Conservation (phyloP, 1,140 invertebrate species). For the Drosophila repletoides region DNA sequence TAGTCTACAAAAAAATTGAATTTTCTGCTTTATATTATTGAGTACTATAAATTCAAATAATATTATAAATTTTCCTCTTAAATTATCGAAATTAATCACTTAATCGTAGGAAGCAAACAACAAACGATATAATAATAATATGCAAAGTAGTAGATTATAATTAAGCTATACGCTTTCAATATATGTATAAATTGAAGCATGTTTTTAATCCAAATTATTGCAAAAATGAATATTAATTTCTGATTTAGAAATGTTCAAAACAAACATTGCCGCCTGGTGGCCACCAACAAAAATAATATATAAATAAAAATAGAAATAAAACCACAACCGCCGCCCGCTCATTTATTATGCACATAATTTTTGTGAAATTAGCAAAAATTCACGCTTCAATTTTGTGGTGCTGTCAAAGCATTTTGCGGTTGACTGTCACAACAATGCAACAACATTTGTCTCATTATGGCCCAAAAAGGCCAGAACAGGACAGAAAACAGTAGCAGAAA, state of each 20-base stretch:
- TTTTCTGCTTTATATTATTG: too few species aligned
- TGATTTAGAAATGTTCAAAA: slow-evolving; percentile 28
- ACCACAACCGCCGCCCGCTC: slow-evolving; percentile 6
- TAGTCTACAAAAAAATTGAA: too few species aligned
- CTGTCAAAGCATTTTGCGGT: slow-evolving; percentile 45
- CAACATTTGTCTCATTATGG: slow-evolving; percentile 42
- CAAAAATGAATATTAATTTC: slow-evolving; percentile 28
- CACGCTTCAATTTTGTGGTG: slow-evolving; percentile 38
- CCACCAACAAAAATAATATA: neutral
- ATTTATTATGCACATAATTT: slow-evolving; percentile 51
- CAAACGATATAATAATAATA: too few species aligned
- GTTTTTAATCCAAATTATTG: too few species aligned
- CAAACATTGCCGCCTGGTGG: slow-evolving; percentile 7
- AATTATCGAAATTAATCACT: too few species aligned
- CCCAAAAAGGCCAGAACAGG: too few species aligned
- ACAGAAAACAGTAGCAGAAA: neutral
- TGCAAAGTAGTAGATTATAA: too few species aligned
- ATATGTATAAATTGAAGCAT: too few species aligned
- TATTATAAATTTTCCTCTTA: too few species aligned
- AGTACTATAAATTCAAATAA: too few species aligned
- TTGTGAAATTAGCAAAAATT: slow-evolving; percentile 24
- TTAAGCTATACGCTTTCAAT: too few species aligned
- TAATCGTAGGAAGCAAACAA: too few species aligned
- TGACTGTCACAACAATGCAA: slow-evolving; percentile 31
- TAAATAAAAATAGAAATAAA: neutral